Conservation (phyloP, 2,113 vertebrate species). For the Chaetodon trifascialis region DNA sequence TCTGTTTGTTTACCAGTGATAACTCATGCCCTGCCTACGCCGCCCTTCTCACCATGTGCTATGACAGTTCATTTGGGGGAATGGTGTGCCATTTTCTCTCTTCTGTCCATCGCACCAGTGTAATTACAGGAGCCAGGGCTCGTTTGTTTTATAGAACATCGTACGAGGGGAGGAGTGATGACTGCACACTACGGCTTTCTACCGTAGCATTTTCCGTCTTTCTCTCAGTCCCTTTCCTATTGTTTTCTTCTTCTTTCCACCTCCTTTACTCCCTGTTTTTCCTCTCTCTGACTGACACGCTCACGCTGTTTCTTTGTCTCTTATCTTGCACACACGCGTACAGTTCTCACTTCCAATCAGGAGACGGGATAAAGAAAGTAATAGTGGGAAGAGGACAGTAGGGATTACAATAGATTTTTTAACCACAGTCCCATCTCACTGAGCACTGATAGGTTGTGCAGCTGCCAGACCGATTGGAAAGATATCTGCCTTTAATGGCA, state of each 20-base stretch:
- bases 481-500: conserved; percentile 79
- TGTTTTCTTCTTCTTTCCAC: conserved; percentile 53
- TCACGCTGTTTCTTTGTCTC: conserved; percentile 63
- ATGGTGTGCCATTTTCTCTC: conserved; percentile 79
- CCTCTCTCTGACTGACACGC: conserved; percentile 49
- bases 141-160: conserved; percentile 83
- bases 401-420: conserved; percentile 80
- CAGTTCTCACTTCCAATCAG: conserved; percentile 71
- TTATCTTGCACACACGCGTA: conserved; percentile 55
- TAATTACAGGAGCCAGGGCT: conserved; percentile 84
- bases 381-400: conserved; percentile 76
- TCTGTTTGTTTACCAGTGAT: conserved; percentile 84
- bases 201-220: conserved; percentile 59
- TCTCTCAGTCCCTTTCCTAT: conserved; percentile 43
- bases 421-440: conserved; percentile 78
- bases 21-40: conserved; percentile 80
- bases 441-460: conserved; percentile 76
- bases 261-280: conserved; percentile 38
- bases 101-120: conserved; percentile 80
- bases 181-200: conserved; percentile 69
- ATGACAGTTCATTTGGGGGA: conserved; percentile 84
- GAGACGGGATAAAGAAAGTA: conserved; percentile 72
- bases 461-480: conserved; percentile 76
- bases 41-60: conserved; percentile 79
- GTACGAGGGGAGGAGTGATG: conserved; percentile 74